Conservation (phyloP, 2,797 vertebrate genomes). For the Falco rusticolus region DNA sequence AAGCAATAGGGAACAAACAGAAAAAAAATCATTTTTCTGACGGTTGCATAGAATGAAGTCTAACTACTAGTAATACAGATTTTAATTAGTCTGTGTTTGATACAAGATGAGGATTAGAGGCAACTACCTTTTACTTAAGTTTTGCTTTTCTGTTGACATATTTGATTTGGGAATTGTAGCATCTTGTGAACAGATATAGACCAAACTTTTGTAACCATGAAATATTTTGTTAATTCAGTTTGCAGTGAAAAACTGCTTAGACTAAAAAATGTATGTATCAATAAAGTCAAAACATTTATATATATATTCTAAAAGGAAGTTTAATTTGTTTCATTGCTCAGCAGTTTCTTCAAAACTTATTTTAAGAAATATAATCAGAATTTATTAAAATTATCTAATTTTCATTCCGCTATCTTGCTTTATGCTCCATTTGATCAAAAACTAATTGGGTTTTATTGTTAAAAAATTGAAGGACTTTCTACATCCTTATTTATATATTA, state of each 20-base stretch:
- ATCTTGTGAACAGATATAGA: background rate
- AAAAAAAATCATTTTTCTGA: background rate
- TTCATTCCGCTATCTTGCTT: background rate
- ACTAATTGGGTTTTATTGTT: background rate
- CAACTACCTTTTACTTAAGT: background rate
- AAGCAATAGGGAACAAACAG: slow-evolving; percentile 7
- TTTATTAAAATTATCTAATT: background rate
- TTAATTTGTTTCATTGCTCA: background rate
- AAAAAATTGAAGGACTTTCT: background rate
- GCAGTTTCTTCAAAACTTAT: background rate
- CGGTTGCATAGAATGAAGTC: background rate
- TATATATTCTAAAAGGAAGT: background rate
- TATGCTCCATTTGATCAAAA: background rate
- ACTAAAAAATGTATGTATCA: background rate
- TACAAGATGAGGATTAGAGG: background rate
- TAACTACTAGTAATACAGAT: background rate
- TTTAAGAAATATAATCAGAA: background rate
- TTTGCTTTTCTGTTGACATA: background rate
- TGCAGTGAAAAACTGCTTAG: background rate
- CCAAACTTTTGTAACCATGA: background rate
- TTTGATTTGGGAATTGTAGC: background rate
- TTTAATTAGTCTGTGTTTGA: slow-evolving; percentile 33
- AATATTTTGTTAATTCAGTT: background rate
- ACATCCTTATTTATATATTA: background rate
- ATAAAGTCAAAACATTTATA: background rate